phyloP scores from a whole-genome alignment of 2,797 vertebrate genomes.

The Cottoperca gobio region DNA sequence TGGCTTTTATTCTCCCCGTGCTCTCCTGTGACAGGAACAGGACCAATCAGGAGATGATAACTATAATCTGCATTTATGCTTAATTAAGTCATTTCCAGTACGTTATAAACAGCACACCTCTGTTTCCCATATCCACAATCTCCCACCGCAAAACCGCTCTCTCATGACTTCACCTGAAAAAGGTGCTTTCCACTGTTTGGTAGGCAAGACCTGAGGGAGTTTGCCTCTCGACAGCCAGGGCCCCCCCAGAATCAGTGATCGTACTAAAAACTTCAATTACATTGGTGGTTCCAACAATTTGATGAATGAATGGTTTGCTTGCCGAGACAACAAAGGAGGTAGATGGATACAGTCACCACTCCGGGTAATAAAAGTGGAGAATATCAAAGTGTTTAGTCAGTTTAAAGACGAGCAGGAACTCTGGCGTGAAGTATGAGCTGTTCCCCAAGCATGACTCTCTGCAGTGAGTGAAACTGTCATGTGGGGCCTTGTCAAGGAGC shows the following conservation, averaged over 20 bases:
- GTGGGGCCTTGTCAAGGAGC: constrained; percentile 69
- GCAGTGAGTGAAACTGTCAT: constrained; percentile 67
- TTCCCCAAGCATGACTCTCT: constrained; percentile 57
- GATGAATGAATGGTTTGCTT: constrained; percentile 74
- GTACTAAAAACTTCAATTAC: constrained; percentile 72
- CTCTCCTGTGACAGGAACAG: constrained; percentile 30
- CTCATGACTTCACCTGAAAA: constrained; percentile 82
- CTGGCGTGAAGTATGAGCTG: constrained; percentile 49
- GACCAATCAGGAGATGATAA: constrained; percentile 81
- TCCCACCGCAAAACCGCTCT: constrained; percentile 75
- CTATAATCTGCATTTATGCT: constrained; percentile 77
- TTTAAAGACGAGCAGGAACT: constrained; percentile 61
- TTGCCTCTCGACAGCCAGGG: constrained; percentile 64
- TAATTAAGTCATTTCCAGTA: constrained; percentile 82
- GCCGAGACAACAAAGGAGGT: constrained; percentile 71
- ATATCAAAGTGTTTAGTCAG: constrained; percentile 74
- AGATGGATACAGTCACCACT: constrained; percentile 62
- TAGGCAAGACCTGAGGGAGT: constrained; percentile 68
- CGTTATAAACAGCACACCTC: constrained; percentile 57
- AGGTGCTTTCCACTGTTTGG: constrained; percentile 88
- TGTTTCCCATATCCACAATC: constrained; percentile 75
- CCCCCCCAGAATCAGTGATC: constrained; percentile 71
- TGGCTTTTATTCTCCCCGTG: constrained; percentile 17
- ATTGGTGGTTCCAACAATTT: constrained; percentile 69
- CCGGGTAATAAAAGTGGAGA: constrained; percentile 61